Base-by-base conservation (phyloP, 2,113 vertebrate species). In the Labrus mixtus region DNA sequence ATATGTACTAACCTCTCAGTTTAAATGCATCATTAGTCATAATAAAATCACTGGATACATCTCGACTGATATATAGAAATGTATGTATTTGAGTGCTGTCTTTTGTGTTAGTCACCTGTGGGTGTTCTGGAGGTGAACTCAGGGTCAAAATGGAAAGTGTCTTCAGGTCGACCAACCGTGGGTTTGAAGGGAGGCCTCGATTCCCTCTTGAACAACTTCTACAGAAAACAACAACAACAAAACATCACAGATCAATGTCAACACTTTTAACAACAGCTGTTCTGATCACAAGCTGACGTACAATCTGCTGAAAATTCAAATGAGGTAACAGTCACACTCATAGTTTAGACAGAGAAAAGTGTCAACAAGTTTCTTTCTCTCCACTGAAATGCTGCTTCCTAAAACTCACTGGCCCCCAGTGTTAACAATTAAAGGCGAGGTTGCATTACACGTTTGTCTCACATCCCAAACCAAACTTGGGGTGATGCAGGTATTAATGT, bases 111-210 rank as follows among this genome's bases (percentile, higher is more conserved):
- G 48, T 81, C 59, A 98, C 98, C 98, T 88, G 97, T 99, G 53
- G 98, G 98, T 3, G 98, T 99, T 79, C 97, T 94, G 15, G 96
- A 96, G 0, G 98, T 99, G 91, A 99, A 99, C 81, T 99, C 98
- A 0, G 97, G 97, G 76, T 99, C 98, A 73, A 99, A 99, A 91
- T 98, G 97, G 89, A 98, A 98, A 22, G 98, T 99, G 87, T 99
- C 98, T 76, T 99, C 98, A 10, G 98, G 97, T 80, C 97, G 91
- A 63, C 97, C 97, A 61, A 97, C 97, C 0, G 97, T 96, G 0
- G 98, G 98, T 89, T 97, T 99, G 92, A 99, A 99, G 0, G 98
- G 98, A 0, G 98, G 98, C 78, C 96, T 96, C 91, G 96, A 86
- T 90, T 99, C 98, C 86, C 94, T 97, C 73, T 94, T 94, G 92